A percentile compares a stretch with the other conserved stretches of the same genome.
phyloP scores from a whole-genome alignment of 2,113 vertebrate genomes.

The Hymenochirus boettgeri region DNA sequence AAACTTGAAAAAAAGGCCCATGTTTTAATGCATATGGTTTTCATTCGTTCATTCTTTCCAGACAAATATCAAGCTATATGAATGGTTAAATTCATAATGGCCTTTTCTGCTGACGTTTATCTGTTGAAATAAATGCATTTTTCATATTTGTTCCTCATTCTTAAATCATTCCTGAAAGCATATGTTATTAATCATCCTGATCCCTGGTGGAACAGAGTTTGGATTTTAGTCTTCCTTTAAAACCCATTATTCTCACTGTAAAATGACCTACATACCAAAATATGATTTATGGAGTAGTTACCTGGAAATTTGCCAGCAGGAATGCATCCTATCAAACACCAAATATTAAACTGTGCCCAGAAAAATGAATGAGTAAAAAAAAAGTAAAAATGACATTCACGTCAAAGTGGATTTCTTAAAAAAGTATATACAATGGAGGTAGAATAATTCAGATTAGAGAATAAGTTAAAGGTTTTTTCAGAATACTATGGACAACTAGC shows the following conservation, averaged over 20 bases:
- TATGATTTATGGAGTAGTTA: slow-evolving; percentile 32
- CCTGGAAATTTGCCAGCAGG: slow-evolving; percentile 2
- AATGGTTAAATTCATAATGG: slow-evolving; percentile 32
- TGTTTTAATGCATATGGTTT: neutral
- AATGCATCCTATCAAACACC: neutral
- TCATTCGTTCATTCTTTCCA: neutral
- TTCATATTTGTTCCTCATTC: slow-evolving; percentile 44
- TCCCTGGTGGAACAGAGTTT: slow-evolving; percentile 29
- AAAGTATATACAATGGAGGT: too few species aligned
- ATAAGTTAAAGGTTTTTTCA: too few species aligned
- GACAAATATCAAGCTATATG: neutral
- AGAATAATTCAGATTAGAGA: too few species aligned
- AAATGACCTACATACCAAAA: slow-evolving; percentile 38
- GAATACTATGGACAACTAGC: too few species aligned
- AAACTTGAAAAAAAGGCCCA: neutral
- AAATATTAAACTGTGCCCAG: slow-evolving; percentile 22
- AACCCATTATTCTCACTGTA: slow-evolving; percentile 43
- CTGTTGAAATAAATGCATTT: slow-evolving; percentile 46
- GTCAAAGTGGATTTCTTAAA: slow-evolving; percentile 9
- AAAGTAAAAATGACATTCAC: neutral
- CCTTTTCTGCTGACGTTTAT: slow-evolving; percentile 36
- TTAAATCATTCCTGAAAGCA: slow-evolving; percentile 39
- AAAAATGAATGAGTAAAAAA: too few species aligned
- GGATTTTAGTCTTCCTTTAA: slow-evolving; percentile 37
- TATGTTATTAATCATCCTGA: slow-evolving; percentile 47